Base-by-base conservation (phyloP, 2,113 vertebrate species). In the Marmota monax region DNA sequence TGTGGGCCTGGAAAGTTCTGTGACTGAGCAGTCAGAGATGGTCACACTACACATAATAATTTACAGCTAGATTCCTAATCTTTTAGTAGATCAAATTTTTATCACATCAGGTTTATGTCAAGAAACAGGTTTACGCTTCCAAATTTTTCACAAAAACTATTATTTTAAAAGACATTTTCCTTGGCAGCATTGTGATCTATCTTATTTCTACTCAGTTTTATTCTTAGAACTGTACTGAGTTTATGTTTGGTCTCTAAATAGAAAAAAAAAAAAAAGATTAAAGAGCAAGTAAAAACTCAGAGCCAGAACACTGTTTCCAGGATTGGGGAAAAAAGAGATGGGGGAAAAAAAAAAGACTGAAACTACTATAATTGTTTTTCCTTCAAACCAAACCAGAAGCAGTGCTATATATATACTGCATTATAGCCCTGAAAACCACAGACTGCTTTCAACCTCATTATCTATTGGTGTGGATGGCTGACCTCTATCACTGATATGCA, bases 181-280 rank as follows among this genome's bases (percentile, higher is more conserved):
- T 91, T 70, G 85, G 61, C 39, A 90, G 39, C 53, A 74, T 56
- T 22, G 34, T 70, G 27, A 70, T 86, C 70, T 92, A 11, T 18
- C 70, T 80, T 89, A 79, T 76, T 89, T 80, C 92, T 29, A 86
- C n/a, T 84, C 25, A 27, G 48, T 86, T 94, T 96, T 97, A 96
- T 92, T 96, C 85, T 97, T 95, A 94, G 78, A 93, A 89, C 37
- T 87, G 65, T 45, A 58, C 92, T 92, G 80, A 51, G 67, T 93
- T 97, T 96, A 98, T 90, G 97, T 96, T 97, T 94, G 94, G 86
- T 95, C 90, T 83, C 51, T 48, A 84, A 97, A 97, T 48, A 96
- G 88, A 84, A 95, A 97, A 89, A 92, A 91, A 85, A 82, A 84
- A 95, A 97, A 89, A 91, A 85, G 85, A 96, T 93, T 87, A 90